A percentile compares a stretch with the other conserved stretches of the same genome.
These are phyloP conservation scores for Nylanderia fulva DNA, from an alignment of 1,140 invertebrate species.

Conservation along the genomic window DNA sequence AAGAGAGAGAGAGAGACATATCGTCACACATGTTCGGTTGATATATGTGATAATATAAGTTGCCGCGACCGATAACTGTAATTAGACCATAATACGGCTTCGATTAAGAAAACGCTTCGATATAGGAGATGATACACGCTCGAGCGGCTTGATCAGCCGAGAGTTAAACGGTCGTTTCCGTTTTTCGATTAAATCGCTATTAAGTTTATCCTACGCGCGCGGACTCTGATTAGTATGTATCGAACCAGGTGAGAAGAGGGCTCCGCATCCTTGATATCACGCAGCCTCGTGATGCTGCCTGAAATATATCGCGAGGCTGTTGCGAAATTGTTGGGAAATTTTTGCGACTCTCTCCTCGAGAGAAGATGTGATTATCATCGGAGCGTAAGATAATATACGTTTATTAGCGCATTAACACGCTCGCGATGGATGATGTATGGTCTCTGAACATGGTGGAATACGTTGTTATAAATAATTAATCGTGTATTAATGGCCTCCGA, in stretches of 20 bases:
- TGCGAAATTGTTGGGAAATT: slow-evolving; percentile 25
- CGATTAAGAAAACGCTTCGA: slow-evolving; percentile 41
- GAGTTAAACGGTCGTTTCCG: slow-evolving; percentile 53
- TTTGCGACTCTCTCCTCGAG: not conserved
- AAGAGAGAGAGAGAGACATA: too few species aligned
- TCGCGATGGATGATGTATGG: not conserved
- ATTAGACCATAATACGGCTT: slow-evolving; percentile 20
- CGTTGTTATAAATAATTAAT: slow-evolving; percentile 3
- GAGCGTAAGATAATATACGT: slow-evolving; percentile 14
- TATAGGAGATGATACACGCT: slow-evolving; percentile 15
- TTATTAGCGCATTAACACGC: slow-evolving; percentile 22
- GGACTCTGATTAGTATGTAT: slow-evolving; percentile 50
- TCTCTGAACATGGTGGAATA: not conserved
- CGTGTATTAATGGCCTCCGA: not conserved
- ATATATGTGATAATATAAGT: slow-evolving; percentile 23
- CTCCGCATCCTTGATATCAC: slow-evolving; percentile 24
- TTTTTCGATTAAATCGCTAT: slow-evolving; percentile 60
- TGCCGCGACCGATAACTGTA: slow-evolving; percentile 16
- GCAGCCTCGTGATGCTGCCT: slow-evolving; percentile 13
- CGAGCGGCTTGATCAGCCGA: slow-evolving; percentile 6
- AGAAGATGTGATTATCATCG: not conserved
- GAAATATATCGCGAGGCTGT: slow-evolving; percentile 28
- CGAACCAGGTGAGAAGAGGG: slow-evolving; percentile 31
- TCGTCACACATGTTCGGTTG: not conserved
- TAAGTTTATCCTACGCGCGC: slow-evolving; percentile 47